Evolutionary conservation across 2,797 vertebrate species (phyloP), one percentile per base, ranked within the genome.

Genomic region (Crax fasciolata): DNA sequence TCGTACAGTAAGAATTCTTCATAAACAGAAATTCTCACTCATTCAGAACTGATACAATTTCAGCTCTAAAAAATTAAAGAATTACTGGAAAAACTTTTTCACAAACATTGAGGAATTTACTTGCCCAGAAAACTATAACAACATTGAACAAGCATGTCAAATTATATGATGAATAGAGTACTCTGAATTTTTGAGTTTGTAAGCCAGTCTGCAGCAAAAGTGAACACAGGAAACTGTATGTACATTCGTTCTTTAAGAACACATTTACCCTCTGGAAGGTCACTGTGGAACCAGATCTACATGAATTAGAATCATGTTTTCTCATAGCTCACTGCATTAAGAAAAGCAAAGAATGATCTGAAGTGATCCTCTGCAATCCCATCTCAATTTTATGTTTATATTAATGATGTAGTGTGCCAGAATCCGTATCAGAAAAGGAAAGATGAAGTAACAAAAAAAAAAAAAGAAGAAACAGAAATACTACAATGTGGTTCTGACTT

Each of bases 401-500:
- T 28, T 62, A 79, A 52, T 39, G 30, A 44, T 3, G 14, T 6
- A 38, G 30, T 9, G 6, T n/a, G 27, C 48, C 51, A 87, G 17
- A 89, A 65, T 5, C 30, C 3, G 0, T 2, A 25, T 2, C 24
- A 72, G 43, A 66, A 81, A 77, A 92, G 30, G 48, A 87, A 79
- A 73, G 5, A 67, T 0, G 0, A 79, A 72, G 68, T 11, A 32
- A 20, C 11, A 89, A 86, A 85, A 77, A 89, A 86, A 89, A 72
- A 21, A 7, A 5, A 77, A 13, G 30, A 93, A 80, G 27, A 86
- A 66, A 83, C 21, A 51, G 17, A 77, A 92, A 23, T 61, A 67
- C 6, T 51, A 52, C 49, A 48, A 20, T 9, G 14, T 9, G 4
- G 9, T 17, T 87, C 63, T 38, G 41, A 94, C 98, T 98, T 95